Evolutionary conservation across 2,113 vertebrate genomes (phyloP).

Genomic region (Brienomyrus brachyistius): DNA sequence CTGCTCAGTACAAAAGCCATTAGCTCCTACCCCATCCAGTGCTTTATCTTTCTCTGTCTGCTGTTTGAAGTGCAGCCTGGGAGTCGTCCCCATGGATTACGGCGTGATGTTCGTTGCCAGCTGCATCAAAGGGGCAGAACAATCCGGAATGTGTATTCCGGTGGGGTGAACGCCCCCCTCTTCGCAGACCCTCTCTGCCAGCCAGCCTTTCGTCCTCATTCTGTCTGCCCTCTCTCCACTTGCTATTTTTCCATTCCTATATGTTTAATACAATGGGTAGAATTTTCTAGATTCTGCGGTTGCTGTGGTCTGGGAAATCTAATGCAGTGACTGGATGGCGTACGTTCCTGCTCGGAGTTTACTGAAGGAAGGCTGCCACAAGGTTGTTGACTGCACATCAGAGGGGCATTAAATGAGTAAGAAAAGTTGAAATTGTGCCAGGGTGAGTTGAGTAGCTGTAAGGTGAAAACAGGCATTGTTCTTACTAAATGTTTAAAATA

Average conservation of each 20-base stretch:
- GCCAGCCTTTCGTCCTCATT: background rate
- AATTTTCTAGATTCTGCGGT: background rate
- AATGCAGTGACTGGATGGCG: background rate
- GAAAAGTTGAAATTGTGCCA: background rate
- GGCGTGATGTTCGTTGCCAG: background rate
- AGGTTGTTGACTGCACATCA: background rate
- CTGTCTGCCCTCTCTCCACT: background rate
- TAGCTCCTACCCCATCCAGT: background rate
- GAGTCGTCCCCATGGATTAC: constrained; percentile 9
- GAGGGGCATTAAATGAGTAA: background rate
- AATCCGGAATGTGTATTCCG: background rate
- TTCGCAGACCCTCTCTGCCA: background rate
- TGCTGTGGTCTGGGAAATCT: background rate
- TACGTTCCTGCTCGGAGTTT: background rate
- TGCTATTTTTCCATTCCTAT: background rate
- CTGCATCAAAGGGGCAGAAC: background rate
- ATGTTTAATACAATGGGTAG: background rate
- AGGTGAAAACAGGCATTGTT: background rate
- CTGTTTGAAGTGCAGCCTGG: background rate
- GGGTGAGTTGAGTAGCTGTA: background rate
- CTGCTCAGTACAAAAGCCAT: background rate
- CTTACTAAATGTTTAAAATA: background rate
- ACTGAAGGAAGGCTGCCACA: background rate
- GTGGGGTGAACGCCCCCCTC: background rate
- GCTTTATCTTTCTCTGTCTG: background rate